phyloP scores from a whole-genome alignment of 2,797 vertebrate genomes.

The Cynodonichthys magdalenae region DNA sequence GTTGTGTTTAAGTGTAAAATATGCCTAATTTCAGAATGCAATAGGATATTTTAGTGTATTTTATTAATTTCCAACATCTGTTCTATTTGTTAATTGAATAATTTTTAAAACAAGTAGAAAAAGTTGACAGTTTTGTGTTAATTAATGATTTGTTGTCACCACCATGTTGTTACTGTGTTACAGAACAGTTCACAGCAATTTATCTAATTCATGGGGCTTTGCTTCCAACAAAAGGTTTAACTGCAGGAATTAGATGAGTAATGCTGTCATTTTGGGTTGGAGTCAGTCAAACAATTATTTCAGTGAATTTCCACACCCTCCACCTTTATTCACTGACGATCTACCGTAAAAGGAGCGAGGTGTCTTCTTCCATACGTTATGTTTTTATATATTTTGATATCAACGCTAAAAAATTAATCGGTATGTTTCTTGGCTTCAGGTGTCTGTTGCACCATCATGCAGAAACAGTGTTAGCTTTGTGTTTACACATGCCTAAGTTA shows the following conservation, averaged over 20 bases:
- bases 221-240: slow-evolving; percentile 20
- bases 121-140: slow-evolving; percentile 4
- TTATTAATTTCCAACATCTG: neutral
- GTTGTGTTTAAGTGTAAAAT: slow-evolving; percentile 18
- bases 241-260: slow-evolving; percentile 46
- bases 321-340: slow-evolving; percentile 31
- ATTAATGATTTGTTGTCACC: slow-evolving; percentile 1
- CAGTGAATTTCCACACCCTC: slow-evolving; percentile 63
- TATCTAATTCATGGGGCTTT: slow-evolving; percentile 10
- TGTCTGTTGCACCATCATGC: slow-evolving; percentile 40
- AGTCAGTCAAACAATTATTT: slow-evolving; percentile 2
- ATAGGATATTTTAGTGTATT: neutral
- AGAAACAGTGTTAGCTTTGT: slow-evolving; percentile 33
- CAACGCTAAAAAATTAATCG: slow-evolving; percentile 48
- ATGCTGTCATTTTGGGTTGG: slow-evolving; percentile 49
- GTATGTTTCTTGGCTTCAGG: slow-evolving; percentile 48
- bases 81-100: slow-evolving; percentile 6
- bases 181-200: slow-evolving; percentile 5
- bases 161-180: slow-evolving; percentile 7
- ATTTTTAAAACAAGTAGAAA: slow-evolving; percentile 14
- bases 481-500: slow-evolving; percentile 34
- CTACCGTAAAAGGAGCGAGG: slow-evolving; percentile 53
- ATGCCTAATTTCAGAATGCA: neutral
- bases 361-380: slow-evolving; percentile 58
- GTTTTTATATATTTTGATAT: slow-evolving; percentile 45